phyloP scores from a whole-genome alignment of 2,888 invertebrate species.

The Abrostola triplasia region DNA sequence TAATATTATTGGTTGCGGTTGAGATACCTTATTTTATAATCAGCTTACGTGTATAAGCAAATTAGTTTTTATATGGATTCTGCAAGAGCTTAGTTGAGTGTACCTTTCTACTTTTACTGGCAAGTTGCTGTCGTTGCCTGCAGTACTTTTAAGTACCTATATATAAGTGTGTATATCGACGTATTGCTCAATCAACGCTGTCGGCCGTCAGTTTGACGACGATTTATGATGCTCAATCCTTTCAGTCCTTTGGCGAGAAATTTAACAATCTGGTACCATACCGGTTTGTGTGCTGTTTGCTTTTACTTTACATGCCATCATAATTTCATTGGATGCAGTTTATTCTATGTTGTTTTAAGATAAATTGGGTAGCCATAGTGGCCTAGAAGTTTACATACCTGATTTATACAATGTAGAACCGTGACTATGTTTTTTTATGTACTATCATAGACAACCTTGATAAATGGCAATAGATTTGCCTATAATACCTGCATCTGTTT shows the following conservation, averaged over 20 bases:
- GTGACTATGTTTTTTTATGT: no score
- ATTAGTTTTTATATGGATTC: conserved; percentile 24
- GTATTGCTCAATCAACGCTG: conserved; percentile 40
- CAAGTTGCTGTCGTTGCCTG: neutral
- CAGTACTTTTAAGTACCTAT: neutral
- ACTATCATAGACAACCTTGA: no score
- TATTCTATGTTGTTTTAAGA: no score
- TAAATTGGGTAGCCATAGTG: no score
- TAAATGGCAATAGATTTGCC: no score
- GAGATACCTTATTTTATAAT: conserved; percentile 12
- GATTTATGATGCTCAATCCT: conserved; percentile 43
- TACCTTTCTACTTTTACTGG: neutral
- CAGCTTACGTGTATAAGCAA: conserved; percentile 15
- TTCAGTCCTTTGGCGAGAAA: conserved; percentile 16
- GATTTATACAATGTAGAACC: no score
- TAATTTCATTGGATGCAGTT: neutral
- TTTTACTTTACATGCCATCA: neutral
- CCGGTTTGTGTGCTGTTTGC: neutral
- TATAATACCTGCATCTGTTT: no score
- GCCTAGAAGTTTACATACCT: no score
- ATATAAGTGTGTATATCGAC: conserved; percentile 1
- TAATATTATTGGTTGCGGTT: neutral
- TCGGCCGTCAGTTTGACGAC: conserved; percentile 19
- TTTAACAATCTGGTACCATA: conserved; percentile 20
- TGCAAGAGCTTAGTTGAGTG: neutral